Base-by-base conservation (phyloP, 2,888 invertebrate species). In the Oconnorella tubifera region DNA sequence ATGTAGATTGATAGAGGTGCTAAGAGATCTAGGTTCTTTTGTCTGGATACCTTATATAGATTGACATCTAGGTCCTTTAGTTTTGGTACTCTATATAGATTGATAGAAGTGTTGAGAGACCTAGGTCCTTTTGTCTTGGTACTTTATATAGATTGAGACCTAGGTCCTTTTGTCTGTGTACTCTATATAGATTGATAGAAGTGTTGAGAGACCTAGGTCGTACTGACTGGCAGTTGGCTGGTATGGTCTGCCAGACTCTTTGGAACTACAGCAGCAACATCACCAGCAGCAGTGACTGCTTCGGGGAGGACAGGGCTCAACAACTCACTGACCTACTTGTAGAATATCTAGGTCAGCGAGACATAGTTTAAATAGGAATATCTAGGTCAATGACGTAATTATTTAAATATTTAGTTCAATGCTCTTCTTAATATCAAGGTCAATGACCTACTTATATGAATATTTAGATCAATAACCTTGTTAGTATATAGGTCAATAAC, bases 171-270 rank as follows among this genome's bases (percentile, higher is more conserved):
- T n/a, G n/a, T n/a, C n/a, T n/a, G 49, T 60, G 33, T 63, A 69
- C n/a, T n/a, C n/a, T n/a, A n/a, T n/a, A 6, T 75, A 85, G 85
- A 71, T 74, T 85, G 66, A 82, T 87, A 4, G 82, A 84, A 50
- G 84, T 88, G 59, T 75, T 89, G 60, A 83, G 84, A 53, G 85
- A 85, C 62, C 84, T 86, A 70, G 85, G 87, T 10, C 85, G 86
- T 70, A 84, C 84, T 64, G 88, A 89, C 79, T 89, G 89, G 89
- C 84, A 86, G 68, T 77, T 91, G 65, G 86, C 88, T 4, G 86
- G 86, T 63, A 86, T 91, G 66, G 87, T 90, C 23, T 91, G 91
- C 83, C 86, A 89, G 83, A 88, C 87, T 2, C 80, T 89, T 62
- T 89, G 89, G 88, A 89, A 89, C 81, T 87, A 86, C 74, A 86